Evolutionary conservation across 2,888 invertebrate species (phyloP).

Genomic region (Yponomeuta cagnagella): DNA sequence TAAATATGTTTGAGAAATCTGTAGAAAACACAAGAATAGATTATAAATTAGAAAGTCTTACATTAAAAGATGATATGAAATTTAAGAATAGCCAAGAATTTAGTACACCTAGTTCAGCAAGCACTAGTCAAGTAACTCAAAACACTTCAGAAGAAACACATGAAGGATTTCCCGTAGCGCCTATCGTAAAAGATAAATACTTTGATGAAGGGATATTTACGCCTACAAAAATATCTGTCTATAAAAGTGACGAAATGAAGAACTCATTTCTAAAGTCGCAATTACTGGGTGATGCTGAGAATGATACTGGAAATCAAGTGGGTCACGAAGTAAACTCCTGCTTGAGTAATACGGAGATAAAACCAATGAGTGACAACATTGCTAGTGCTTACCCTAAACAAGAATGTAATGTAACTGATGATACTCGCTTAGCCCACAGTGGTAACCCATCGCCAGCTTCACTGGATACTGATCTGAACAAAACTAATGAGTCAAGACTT

Average conservation of each 20-base stretch:
- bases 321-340: conserved; percentile 1
- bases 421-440: conserved; percentile 53
- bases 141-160: conserved; percentile 13
- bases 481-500: conserved; percentile 44
- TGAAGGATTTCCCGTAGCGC: background rate
- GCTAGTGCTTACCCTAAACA: conserved; percentile 30
- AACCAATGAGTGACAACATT: conserved; percentile 8
- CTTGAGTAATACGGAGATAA: background rate
- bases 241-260: conserved; percentile 59
- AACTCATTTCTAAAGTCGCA: conserved; percentile 66
- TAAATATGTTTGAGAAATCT: conserved; percentile 68
- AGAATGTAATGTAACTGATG: conserved; percentile 58
- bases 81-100: conserved; percentile 43
- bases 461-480: conserved; percentile 28
- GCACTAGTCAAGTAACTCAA: conserved; percentile 7
- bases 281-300: conserved; percentile 34
- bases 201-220: conserved; percentile 14
- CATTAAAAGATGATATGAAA: conserved; percentile 49
- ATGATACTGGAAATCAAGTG: conserved; percentile 20
- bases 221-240: conserved; percentile 35
- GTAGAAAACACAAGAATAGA: conserved; percentile 49
- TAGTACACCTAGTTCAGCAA: conserved; percentile 24
- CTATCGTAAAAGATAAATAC: background rate
- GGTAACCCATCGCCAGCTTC: conserved; percentile 25
- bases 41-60: conserved; percentile 51